phyloP scores from a whole-genome alignment of 2,797 vertebrate species.

The Lutra lutra region DNA sequence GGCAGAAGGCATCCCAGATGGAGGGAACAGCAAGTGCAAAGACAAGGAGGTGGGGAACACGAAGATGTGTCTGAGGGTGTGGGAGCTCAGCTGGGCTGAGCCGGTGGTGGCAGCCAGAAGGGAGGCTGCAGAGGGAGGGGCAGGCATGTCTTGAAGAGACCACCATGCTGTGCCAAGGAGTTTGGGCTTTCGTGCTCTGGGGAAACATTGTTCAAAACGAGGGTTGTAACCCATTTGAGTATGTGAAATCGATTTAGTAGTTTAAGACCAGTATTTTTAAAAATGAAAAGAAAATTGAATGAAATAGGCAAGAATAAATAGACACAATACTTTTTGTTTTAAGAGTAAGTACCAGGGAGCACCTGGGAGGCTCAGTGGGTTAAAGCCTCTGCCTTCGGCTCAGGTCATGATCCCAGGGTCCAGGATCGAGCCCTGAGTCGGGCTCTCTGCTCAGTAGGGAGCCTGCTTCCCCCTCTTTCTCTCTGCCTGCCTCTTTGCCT shows the following conservation, averaged over 20 bases:
- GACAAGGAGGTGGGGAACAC: background rate
- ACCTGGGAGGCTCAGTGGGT: too few species aligned
- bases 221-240: background rate
- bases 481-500: too few species aligned
- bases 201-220: background rate
- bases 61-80: background rate
- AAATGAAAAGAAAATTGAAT: background rate
- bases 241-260: background rate
- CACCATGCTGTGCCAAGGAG: background rate
- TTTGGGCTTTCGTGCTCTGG: background rate
- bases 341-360: background rate
- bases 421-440: accelerated
- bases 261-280: background rate
- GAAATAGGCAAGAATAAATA: background rate
- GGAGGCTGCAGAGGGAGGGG: background rate
- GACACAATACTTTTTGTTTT: background rate
- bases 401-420: too few species aligned
- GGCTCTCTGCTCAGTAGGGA: too few species aligned
- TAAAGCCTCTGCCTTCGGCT: too few species aligned
- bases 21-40: background rate
- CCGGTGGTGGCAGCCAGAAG: background rate
- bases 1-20: background rate
- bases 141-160: background rate
- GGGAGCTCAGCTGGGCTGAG: background rate
- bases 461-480: too few species aligned